Base-by-base conservation (phyloP, 2,888 invertebrate species). In the Dendrolimus pini region DNA sequence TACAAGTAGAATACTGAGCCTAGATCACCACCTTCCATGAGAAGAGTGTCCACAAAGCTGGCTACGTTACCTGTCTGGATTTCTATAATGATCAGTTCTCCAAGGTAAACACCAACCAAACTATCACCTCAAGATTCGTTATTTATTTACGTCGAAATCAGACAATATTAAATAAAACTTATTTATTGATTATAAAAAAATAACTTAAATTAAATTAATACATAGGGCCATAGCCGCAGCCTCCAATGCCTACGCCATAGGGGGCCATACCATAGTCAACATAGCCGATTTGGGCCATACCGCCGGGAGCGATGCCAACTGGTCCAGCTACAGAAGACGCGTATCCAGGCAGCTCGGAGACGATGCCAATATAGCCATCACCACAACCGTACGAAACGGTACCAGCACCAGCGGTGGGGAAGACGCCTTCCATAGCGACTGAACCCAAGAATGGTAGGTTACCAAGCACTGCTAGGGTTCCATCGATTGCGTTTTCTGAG, bases 401-500 rank as follows among this genome's bases (percentile, higher is more conserved):
- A 0, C 69, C 70, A 8, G 60, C 58, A 0, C 72, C 72, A 12
- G 55, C 59, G 3, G 62, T 61, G 1, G 67, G 63, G 54, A 73
- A 54, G 0, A 57, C 41, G 0, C 72, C 74, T 54, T 71, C 71
- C 7, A 72, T 13, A 7, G 62, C 64, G 1, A 71, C 69, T 6
- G 71, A 60, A 0, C 66, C 68, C 1, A 68, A 41, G 61, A 73
- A 71, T 0, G 72, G 73, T 55, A 71, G 55, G 54, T 69, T 62
- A 13, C 72, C 74, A 0, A 60, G 62, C 0, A 72, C 67, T 2
- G 57, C 55, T 12, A 75, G 30, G 1, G 65, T 60, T 0, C 75
- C 75, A 53, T 71, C 70, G 14, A 73, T 72, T 1, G 66, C 47
- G 57, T 72, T 71, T 41, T 74, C 75, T 41, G 73, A 69, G 1